Evolutionary conservation across 2,888 invertebrate genomes (phyloP), one percentile per base, ranked within the genome.

Genomic region (Cephus nigrinus): DNA sequence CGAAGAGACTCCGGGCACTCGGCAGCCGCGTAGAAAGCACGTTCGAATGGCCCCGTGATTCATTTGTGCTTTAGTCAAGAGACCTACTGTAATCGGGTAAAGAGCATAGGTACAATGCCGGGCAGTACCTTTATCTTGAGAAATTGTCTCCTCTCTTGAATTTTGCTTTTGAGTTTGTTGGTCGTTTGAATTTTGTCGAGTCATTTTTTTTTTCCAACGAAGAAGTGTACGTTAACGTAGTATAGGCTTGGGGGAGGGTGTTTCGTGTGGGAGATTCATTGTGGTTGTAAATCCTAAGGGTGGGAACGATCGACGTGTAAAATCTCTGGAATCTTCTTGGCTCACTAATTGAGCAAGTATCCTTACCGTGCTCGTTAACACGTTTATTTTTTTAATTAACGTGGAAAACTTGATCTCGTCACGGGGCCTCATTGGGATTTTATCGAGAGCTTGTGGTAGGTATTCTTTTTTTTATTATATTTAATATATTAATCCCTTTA

Each of bases 291-390:
- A 55, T 55, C 15, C 55, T 9, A 55, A 55, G 55, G 55, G 77
- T 33, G 69, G 76, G 80, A 80, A 78, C 76, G 76, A 80, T 82
- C 80, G 69, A 68, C 69, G 84, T 82, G 74, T 36, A 78, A 84
- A 85, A 85, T 83, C 84, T 78, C 75, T 76, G 80, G 84, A 82
- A 84, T 82, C 81, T 80, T 76, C 74, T 12, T 75, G 55, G 75
- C 77, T 82, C 81, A 80, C 83, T 84, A 86, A 86, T 85, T 83
- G 84, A 81, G 82, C 83, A 78, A 79, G 80, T 75, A 79, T 76
- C 73, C 32, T 68, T 68, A 12, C 35, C 32, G 12, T 68, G 68
- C 73, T 77, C 77, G 74, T 77, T 77, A 74, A 77, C 68, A 55
- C 73, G 74, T 75, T 76, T 76, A 77, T 80, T 68, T 35, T 73